Conservation (phyloP, 2,888 invertebrate genomes). For the Xylota sylvarum region DNA sequence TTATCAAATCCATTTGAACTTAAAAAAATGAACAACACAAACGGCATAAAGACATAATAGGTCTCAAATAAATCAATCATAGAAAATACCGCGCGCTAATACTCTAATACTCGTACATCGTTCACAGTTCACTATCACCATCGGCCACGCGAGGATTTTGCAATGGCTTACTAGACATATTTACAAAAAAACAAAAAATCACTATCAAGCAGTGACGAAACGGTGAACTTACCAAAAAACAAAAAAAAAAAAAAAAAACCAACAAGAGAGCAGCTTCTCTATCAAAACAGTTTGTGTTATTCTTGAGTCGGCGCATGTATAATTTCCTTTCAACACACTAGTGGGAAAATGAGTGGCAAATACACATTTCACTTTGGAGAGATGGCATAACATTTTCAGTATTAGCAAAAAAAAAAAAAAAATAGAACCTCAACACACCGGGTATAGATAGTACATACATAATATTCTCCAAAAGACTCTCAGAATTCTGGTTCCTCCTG, state of each 20-base stretch:
- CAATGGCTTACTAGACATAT: conserved; percentile 3
- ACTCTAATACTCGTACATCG: not conserved
- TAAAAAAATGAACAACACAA: not conserved
- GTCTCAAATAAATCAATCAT: conserved; percentile 33
- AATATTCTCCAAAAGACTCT: conserved; percentile 24
- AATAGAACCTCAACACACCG: not conserved
- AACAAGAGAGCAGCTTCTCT: conserved; percentile 1
- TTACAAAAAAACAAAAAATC: not conserved
- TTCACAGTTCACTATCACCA: conserved; percentile 23
- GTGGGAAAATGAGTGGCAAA: not conserved
- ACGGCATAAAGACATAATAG: not conserved
- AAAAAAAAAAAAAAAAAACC: not conserved
- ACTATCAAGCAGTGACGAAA: conserved; percentile 17
- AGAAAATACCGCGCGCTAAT: not conserved
- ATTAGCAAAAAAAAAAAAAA: not conserved
- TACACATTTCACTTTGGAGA: not conserved
- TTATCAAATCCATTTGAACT: no score
- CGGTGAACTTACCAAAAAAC: not conserved
- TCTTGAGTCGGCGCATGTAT: conserved; percentile 29
- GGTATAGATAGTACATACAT: not conserved
- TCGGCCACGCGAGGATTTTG: conserved; percentile 10
- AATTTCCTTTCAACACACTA: not conserved
- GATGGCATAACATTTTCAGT: not conserved
- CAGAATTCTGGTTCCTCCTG: conserved; percentile 73
- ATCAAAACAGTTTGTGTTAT: conserved; percentile 12